phyloP scores from a whole-genome alignment of 2,113 vertebrate genomes.

The Grantiella picta region DNA sequence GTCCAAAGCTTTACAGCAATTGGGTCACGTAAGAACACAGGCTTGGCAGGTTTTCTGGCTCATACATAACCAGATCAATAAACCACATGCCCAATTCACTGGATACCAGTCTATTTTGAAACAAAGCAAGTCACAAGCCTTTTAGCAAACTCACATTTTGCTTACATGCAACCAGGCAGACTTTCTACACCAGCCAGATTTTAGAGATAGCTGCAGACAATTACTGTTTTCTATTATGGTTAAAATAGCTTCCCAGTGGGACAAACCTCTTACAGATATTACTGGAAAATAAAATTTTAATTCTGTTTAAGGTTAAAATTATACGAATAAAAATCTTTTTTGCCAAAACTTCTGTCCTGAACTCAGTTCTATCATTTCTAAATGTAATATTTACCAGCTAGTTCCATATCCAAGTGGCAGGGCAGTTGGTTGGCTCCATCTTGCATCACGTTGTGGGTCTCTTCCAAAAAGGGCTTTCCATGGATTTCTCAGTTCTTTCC shows the following conservation, averaged over 20 bases:
- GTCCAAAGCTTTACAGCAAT: neutral
- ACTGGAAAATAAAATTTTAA: neutral
- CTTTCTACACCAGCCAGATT: neutral
- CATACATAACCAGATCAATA: slow-evolving; percentile 19
- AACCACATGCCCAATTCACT: neutral
- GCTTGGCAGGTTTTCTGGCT: neutral
- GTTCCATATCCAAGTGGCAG: fast-evolving
- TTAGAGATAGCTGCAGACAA: neutral
- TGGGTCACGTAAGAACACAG: neutral
- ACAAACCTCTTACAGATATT: neutral
- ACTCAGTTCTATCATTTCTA: neutral
- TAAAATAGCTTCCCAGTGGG: neutral
- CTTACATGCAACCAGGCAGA: neutral
- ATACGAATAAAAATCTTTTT: neutral
- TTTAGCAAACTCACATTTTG: neutral
- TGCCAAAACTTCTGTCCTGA: neutral
- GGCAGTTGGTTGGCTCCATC: neutral
- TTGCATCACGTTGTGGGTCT: neutral
- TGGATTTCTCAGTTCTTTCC: neutral
- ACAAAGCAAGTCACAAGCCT: neutral
- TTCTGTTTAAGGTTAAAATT: neutral
- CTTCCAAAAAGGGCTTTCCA: neutral
- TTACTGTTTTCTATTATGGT: neutral
- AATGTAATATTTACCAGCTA: neutral
- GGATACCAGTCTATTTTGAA: neutral